A percentile compares a stretch with the other conserved stretches of the same genome.
Conservation (phyloP, 2,113 vertebrate genomes). For the Oriolus oriolus region DNA sequence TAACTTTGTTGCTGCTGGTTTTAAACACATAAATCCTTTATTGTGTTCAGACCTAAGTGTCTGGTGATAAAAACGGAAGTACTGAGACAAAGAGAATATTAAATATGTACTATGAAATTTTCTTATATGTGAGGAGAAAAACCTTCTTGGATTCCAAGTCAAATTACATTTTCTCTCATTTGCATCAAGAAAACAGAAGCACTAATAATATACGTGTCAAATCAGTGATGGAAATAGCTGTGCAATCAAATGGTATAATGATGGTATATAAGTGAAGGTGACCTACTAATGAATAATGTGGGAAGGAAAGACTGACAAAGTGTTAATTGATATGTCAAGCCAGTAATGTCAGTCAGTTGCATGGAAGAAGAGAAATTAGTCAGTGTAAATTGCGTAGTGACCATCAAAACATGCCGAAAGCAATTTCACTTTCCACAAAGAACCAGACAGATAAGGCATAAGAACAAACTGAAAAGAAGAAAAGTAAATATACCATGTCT, state of each 20-base stretch:
- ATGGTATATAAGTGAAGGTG: slow-evolving; percentile 29
- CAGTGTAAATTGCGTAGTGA: background rate
- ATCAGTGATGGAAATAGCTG: slow-evolving; percentile 13
- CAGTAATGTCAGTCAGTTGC: background rate
- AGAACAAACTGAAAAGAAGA: background rate
- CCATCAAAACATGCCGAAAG: background rate
- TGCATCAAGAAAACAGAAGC: slow-evolving; percentile 8
- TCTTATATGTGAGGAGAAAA: background rate
- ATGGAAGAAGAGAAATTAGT: slow-evolving; percentile 11
- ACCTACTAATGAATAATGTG: slow-evolving; percentile 14
- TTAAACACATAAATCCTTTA: background rate
- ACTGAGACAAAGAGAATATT: background rate
- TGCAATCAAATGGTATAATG: slow-evolving; percentile 31
- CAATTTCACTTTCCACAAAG: background rate
- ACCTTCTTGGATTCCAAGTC: background rate
- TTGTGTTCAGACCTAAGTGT: background rate
- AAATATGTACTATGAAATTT: background rate
- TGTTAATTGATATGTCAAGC: slow-evolving; percentile 48
- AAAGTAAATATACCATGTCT: background rate
- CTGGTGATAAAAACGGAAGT: background rate
- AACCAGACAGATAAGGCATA: background rate
- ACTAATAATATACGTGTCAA: background rate
- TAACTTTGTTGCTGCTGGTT: background rate
- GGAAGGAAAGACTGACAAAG: slow-evolving; percentile 16
- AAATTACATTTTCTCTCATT: background rate